Conservation (phyloP, 2,888 invertebrate genomes). For the Leptothorax acervorum region DNA sequence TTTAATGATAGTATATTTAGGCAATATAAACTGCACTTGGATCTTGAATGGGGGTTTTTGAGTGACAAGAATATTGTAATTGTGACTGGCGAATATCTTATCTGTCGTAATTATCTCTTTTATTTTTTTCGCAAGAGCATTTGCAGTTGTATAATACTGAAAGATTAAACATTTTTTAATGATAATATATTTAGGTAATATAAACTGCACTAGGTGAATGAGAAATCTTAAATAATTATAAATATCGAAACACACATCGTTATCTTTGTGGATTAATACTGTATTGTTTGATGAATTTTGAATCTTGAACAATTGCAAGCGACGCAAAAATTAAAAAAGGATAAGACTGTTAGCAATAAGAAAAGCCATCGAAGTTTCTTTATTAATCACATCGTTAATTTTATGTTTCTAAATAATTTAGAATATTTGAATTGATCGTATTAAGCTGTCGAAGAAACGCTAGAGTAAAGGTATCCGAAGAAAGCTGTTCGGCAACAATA, state of each 20-base stretch:
- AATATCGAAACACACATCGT: neutral
- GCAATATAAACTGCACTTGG: neutral
- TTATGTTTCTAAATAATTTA: neutral
- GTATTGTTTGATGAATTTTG: neutral
- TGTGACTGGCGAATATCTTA: neutral
- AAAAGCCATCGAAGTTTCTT: neutral
- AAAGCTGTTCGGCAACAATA: neutral
- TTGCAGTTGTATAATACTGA: neutral
- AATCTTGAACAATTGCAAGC: neutral
- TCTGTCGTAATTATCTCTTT: slow-evolving; percentile 1
- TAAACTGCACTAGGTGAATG: neutral
- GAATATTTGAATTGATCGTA: neutral
- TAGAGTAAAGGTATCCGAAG: neutral
- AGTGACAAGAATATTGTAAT: slow-evolving; percentile 18
- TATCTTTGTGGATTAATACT: neutral
- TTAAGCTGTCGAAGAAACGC: neutral
- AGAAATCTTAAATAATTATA: neutral
- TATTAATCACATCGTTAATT: neutral
- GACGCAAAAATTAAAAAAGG: neutral
- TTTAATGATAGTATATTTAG: neutral
- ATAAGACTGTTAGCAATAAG: neutral
- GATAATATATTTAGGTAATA: neutral
- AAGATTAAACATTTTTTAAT: neutral
- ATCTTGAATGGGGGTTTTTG: neutral
- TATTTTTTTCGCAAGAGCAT: neutral